Percentiles rank a stretch among this genome's conserved stretches.
Evolutionary conservation across 2,888 invertebrate species (phyloP).

Genomic region (Spilarctia lutea): DNA sequence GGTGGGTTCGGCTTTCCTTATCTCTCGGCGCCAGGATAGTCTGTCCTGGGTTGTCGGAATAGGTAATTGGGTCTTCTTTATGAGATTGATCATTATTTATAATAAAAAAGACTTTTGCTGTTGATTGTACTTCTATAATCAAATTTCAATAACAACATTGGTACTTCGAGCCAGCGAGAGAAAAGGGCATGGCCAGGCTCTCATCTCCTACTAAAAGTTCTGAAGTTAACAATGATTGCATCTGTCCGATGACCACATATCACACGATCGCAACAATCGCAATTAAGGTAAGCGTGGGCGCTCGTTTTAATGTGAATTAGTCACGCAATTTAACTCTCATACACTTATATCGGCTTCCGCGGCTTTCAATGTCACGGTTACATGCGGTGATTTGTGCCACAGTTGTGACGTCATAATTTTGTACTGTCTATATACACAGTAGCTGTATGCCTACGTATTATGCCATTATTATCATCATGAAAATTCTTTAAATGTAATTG

Average conservation of each 20-base stretch:
- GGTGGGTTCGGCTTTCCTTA: no score
- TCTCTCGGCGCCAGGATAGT: no score
- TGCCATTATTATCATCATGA: no score
- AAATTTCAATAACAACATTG: not conserved
- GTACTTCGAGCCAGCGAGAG: not conserved
- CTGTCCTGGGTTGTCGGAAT: no score
- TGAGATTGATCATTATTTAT: no score
- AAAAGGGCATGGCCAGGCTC: not conserved
- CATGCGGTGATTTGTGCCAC: slow-evolving; percentile 38
- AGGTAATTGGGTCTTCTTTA: no score
- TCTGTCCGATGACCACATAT: not conserved
- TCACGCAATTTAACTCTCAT: slow-evolving; percentile 52
- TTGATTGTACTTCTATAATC: not conserved
- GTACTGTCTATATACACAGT: slow-evolving; percentile 26
- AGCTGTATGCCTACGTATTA: slow-evolving; percentile 20
- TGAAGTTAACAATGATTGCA: not conserved
- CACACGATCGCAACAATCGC: not conserved
- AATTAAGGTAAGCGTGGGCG: slow-evolving; percentile 37
- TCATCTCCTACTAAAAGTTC: no score
- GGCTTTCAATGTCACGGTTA: slow-evolving; percentile 56
- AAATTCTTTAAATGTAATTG: no score
- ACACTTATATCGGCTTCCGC: slow-evolving; percentile 38
- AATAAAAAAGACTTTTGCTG: not conserved
- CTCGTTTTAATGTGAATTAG: slow-evolving; percentile 52
- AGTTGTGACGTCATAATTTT: slow-evolving; percentile 44